Percentiles rank a stretch among this genome's conserved stretches.
These are phyloP conservation scores for Drosophila ercepeae DNA, from an alignment of 1,140 invertebrate genomes.

Conservation along the genomic window DNA sequence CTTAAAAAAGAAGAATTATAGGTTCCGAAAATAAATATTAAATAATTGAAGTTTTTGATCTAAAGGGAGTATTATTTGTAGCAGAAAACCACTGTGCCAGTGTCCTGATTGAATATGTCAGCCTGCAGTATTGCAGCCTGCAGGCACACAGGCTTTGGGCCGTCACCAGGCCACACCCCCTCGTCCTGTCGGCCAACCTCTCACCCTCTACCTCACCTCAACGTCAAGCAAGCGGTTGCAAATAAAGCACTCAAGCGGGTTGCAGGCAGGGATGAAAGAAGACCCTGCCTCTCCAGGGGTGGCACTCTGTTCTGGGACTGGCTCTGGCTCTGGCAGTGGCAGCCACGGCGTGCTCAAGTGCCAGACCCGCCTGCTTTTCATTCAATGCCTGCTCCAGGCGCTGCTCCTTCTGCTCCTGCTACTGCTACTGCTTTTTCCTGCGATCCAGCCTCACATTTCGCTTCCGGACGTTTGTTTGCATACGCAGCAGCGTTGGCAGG, in stretches of 20 bases:
- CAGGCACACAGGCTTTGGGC: slow-evolving; percentile 38
- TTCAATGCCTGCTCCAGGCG: slow-evolving; percentile 5
- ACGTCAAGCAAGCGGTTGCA: slow-evolving; percentile 37
- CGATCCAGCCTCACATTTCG: slow-evolving; percentile 56
- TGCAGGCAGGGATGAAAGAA: slow-evolving; percentile 21
- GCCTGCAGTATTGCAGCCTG: slow-evolving; percentile 39
- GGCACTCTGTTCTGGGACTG: slow-evolving; percentile 11
- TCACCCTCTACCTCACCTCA: slow-evolving; percentile 4
- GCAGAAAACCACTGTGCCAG: slow-evolving; percentile 39
- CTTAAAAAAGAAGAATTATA: too few species aligned
- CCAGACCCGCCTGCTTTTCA: slow-evolving; percentile 44
- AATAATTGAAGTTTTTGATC: too few species aligned
- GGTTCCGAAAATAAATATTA: too few species aligned
- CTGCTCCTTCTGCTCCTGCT: background rate
- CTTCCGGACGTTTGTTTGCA: slow-evolving; percentile 79
- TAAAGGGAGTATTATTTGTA: too few species aligned
- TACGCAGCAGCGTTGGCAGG: slow-evolving; percentile 58
- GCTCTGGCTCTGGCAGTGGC: slow-evolving; percentile 17
- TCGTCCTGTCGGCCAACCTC: slow-evolving; percentile 1
- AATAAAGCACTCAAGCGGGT: slow-evolving; percentile 73
- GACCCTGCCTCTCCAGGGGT: slow-evolving; percentile 24
- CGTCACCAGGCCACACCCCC: slow-evolving; percentile 8
- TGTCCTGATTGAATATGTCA: slow-evolving; percentile 44
- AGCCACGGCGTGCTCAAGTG: slow-evolving; percentile 72
- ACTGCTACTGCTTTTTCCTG: too few species aligned